Evolutionary conservation across 2,797 vertebrate genomes (phyloP).

Genomic region (Melanotaenia maccullochi): DNA sequence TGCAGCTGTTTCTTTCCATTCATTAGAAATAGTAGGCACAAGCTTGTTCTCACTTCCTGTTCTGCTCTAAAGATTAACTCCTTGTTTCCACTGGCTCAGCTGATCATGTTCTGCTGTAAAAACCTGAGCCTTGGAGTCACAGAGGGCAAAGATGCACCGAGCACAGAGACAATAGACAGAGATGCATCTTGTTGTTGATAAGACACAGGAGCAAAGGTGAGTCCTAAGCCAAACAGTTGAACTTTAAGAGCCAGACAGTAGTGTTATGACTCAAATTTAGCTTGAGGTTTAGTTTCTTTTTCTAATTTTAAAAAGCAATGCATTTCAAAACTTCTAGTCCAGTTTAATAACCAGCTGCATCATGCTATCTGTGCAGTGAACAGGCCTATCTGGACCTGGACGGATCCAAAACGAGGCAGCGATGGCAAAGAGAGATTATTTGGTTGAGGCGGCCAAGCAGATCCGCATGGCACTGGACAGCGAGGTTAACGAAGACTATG

Average conservation of each 20-base stretch:
- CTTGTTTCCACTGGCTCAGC: constrained; percentile 54
- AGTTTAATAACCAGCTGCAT: constrained; percentile 1
- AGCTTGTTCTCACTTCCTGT: constrained; percentile 66
- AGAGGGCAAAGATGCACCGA: constrained; percentile 15
- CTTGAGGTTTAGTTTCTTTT: constrained; percentile 47
- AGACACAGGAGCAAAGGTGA: constrained; percentile 69
- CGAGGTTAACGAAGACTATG: constrained; percentile 96
- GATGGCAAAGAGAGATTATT: constrained; percentile 92
- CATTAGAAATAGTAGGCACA: constrained; percentile 46
- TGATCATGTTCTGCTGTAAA: constrained; percentile 58
- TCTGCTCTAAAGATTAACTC: constrained; percentile 54
- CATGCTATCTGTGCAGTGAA: constrained; percentile 66
- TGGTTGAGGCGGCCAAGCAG: constrained; percentile 96
- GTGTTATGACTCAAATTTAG: background rate
- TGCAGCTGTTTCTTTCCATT: constrained; percentile 49
- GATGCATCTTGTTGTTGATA: constrained; percentile 66
- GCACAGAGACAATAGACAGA: constrained; percentile 45
- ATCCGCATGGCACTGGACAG: constrained; percentile 95
- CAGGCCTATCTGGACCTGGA: constrained; percentile 75
- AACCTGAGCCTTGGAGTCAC: constrained; percentile 35
- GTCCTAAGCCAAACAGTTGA: background rate
- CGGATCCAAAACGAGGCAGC: constrained; percentile 66
- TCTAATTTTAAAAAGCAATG: background rate
- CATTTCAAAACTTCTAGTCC: background rate
- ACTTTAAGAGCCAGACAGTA: background rate